These are phyloP conservation scores for Lasioglossum malachurum DNA, from an alignment of 2,888 invertebrate genomes.

Conservation along the genomic window DNA sequence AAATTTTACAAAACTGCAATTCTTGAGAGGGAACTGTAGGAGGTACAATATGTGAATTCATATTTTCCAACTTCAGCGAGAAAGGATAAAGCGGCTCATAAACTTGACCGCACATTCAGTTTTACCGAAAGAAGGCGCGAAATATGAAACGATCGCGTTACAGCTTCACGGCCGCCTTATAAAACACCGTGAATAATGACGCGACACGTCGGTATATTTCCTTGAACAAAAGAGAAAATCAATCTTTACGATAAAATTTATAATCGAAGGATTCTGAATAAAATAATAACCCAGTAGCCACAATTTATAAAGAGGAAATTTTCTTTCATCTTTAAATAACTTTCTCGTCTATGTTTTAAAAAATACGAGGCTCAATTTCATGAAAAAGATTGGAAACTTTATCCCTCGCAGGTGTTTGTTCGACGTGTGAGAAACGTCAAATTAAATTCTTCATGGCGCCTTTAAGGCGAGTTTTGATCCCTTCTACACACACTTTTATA, in stretches of 20 bases:
- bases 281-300: neutral
- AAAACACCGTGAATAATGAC: neutral
- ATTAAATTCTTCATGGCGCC: neutral
- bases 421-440: neutral
- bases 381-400: neutral
- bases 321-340: neutral
- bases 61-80: slow-evolving; percentile 25
- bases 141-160: neutral
- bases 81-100: neutral
- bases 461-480: neutral
- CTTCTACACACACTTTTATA: neutral
- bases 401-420: neutral
- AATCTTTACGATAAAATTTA: neutral
- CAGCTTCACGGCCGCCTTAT: neutral
- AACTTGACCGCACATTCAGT: slow-evolving; percentile 11
- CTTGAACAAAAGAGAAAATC: neutral
- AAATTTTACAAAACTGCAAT: slow-evolving; percentile 36
- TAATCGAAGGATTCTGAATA: neutral
- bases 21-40: neutral
- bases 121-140: neutral
- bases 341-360: neutral
- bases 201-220: neutral
- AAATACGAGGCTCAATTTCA: neutral
- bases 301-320: neutral
- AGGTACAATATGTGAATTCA: slow-evolving; percentile 20